Percentiles rank a stretch among this genome's conserved stretches.
phyloP scores from a whole-genome alignment of 64 coral and sea anemone species.

The Pachyseris speciosa region DNA sequence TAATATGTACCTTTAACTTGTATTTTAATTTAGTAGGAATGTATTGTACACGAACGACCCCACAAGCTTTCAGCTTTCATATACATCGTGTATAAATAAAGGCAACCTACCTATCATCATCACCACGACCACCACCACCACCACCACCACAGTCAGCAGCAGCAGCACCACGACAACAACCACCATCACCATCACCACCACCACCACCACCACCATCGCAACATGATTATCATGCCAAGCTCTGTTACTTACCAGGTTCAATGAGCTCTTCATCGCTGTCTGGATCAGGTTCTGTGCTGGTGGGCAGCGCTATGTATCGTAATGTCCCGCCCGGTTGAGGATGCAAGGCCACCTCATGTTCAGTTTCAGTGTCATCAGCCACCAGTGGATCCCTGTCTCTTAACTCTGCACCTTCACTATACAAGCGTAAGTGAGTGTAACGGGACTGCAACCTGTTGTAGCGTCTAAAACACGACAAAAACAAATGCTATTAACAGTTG shows the following conservation, averaged over 20 bases:
- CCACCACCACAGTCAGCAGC: too few relatives aligned
- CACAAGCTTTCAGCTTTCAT: too few relatives aligned
- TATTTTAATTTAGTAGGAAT: too few relatives aligned
- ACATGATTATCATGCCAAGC: background rate
- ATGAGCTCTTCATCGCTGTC: slow-evolving; percentile 29
- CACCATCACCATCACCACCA: too few relatives aligned
- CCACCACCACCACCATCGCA: too few relatives aligned
- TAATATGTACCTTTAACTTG: too few relatives aligned
- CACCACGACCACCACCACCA: too few relatives aligned
- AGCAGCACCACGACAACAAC: too few relatives aligned
- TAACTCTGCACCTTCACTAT: slow-evolving; percentile 21
- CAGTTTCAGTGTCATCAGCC: background rate
- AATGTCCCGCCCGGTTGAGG: slow-evolving; percentile 18
- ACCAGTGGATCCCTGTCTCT: slow-evolving; percentile 27
- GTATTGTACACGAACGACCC: too few relatives aligned
- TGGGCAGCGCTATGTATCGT: background rate
- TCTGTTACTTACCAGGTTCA: background rate
- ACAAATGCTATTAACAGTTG: background rate
- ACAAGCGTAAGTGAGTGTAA: slow-evolving; percentile 37
- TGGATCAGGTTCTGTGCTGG: background rate
- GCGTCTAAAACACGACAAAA: background rate
- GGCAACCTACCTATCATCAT: too few relatives aligned
- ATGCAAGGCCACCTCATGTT: background rate
- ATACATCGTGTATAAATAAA: too few relatives aligned
- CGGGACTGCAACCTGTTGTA: slow-evolving; percentile 8